Base-by-base conservation (phyloP, 1,140 invertebrate species). In the Pogonognathellus flavescens region DNA sequence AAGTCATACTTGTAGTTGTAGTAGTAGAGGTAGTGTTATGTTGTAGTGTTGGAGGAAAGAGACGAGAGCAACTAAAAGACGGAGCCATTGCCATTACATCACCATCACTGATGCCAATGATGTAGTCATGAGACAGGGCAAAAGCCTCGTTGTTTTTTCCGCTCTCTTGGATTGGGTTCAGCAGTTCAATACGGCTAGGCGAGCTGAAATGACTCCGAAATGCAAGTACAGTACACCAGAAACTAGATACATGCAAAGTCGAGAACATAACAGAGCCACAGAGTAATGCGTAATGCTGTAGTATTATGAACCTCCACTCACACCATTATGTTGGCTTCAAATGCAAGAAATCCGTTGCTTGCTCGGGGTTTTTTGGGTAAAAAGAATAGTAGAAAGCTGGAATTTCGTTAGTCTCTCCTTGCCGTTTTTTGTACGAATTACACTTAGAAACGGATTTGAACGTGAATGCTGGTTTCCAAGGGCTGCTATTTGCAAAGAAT, bases 91-190 rank as follows among this genome's bases (percentile, higher is more conserved):
- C 70, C 70, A 76, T 76, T 76, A 76, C 70, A 76, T 76, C 70
- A 76, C 70, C 70, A 76, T 76, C 70, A 76, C 70, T 49, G 70
- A 76, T 76, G 70, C 70, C 70, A 76, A 76, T 76, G 70, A 76
- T 76, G 70, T 76, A 76, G 70, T 76, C 70, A 76, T 76, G 70
- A 76, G 70, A 76, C 70, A 76, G 70, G 70, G 70, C 41, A 76
- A 76, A 76, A 76, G 70, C 70, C 70, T 76, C 70, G 70, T 76
- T 76, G 70, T 76, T 76, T 76, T 76, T 76, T 76, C 70, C 70
- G 70, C 70, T 76, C 70, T 76, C 70, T 76, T 76, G 70, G 41
- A 76, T 50, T 76, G 70, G 70, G 70, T 50, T 76, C 70, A 76
- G 31, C 70, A 76, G 31, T 76, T 49, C 14, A 20, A 13, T 11